phyloP scores from a whole-genome alignment of 1,140 invertebrate species.

The Plectrocnemia conspersa region DNA sequence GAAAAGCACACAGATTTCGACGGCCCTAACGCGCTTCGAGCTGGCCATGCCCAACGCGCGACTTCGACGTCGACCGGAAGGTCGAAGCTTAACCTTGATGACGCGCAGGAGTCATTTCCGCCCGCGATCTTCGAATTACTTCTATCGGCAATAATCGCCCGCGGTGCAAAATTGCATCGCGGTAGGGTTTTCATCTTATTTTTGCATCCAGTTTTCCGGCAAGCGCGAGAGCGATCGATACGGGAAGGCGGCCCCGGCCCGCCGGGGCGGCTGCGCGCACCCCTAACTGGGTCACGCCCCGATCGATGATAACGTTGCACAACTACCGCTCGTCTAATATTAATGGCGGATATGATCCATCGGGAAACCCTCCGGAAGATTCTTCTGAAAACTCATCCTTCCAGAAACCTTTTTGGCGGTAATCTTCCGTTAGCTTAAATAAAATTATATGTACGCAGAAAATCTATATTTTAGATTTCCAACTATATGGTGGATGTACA shows the following conservation, averaged over 20 bases:
- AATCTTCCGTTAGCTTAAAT: too few species aligned
- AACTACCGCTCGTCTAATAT: background rate
- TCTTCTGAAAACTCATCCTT: too few species aligned
- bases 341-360: background rate
- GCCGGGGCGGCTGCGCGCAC: constrained; percentile 29
- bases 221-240: constrained; percentile 8
- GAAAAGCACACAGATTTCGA: background rate
- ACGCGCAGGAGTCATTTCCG: background rate
- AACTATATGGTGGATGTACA: too few species aligned
- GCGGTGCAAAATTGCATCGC: background rate
- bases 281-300: constrained; percentile 32
- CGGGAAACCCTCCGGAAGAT: background rate
- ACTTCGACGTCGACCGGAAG: background rate
- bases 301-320: constrained; percentile 31
- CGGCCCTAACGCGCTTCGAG: background rate
- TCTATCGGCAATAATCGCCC: background rate
- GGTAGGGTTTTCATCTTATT: background rate
- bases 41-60: background rate
- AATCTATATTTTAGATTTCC: too few species aligned
- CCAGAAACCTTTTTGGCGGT: too few species aligned
- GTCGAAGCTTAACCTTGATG: background rate
- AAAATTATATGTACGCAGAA: too few species aligned
- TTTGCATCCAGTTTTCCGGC: background rate
- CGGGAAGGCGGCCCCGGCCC: background rate
- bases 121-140: background rate